A percentile compares a stretch with the other conserved stretches of the same genome.
Evolutionary conservation across 2,113 vertebrate genomes (phyloP).

Genomic region (Oncorhynchus kisutch): DNA sequence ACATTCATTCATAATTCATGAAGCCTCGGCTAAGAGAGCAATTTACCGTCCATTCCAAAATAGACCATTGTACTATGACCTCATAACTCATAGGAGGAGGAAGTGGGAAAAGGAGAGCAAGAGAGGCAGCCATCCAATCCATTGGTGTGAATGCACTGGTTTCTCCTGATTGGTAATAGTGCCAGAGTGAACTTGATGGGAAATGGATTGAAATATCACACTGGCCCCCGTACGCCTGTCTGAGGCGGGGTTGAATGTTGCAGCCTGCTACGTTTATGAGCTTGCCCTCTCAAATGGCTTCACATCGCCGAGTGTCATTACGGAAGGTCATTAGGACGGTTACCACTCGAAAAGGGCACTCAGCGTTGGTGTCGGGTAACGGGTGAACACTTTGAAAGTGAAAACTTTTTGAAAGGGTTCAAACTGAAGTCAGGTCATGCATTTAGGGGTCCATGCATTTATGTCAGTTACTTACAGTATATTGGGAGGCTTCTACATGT

Average conservation of each 20-base stretch:
- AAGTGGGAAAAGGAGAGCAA: conserved; percentile 5
- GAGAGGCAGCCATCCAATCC: conserved; percentile 25
- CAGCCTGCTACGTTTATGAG: conserved; percentile 54
- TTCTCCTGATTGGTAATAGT: conserved; percentile 28
- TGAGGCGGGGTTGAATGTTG: conserved; percentile 33
- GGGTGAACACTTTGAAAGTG: conserved; percentile 14
- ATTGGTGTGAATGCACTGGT: conserved; percentile 31
- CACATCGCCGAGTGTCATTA: conserved; percentile 23
- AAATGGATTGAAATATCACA: conserved; percentile 48
- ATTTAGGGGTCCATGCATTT: neutral
- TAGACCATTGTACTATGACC: conserved; percentile 29
- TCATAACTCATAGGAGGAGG: conserved; percentile 10
- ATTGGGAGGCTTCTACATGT: neutral
- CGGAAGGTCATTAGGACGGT: conserved; percentile 57
- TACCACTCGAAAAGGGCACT: conserved; percentile 17
- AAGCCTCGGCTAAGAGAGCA: conserved; percentile 22
- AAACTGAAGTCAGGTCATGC: neutral
- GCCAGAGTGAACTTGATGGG: conserved; percentile 22
- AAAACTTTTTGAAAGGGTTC: neutral
- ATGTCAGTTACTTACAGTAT: neutral
- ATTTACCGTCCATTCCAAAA: conserved; percentile 46
- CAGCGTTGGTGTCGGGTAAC: conserved; percentile 55
- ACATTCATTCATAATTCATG: conserved; percentile 49
- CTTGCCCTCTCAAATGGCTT: conserved; percentile 46
- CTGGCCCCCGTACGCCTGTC: conserved; percentile 20